Conservation (phyloP, 1,140 invertebrate species). For the Drosophila willistoni region DNA sequence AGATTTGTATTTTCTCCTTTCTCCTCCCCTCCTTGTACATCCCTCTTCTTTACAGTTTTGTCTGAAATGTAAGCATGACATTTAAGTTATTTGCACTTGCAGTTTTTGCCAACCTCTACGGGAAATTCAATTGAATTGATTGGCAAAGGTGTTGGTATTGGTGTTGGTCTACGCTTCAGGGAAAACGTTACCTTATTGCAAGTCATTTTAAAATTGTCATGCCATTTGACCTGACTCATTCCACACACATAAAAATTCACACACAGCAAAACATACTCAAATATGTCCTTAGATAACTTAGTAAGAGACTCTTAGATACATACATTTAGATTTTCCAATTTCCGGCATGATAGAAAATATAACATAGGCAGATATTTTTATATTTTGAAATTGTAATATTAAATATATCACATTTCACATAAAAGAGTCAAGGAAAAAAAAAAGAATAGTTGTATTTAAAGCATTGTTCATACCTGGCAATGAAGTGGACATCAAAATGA, state of each 20-base stretch:
- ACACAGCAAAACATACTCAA: conserved; percentile 23
- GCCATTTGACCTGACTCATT: conserved; percentile 49
- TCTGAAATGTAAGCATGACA: conserved; percentile 70
- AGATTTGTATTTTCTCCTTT: conserved; percentile 63
- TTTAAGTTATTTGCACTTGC: conserved; percentile 66
- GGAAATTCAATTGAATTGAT: conserved; percentile 11
- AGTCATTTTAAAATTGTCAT: conserved; percentile 26
- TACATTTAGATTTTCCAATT: conserved; percentile 49
- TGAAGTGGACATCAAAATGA: conserved; percentile 26
- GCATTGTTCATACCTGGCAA: conserved; percentile 30
- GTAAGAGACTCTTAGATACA: conserved; percentile 17
- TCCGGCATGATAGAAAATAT: conserved; percentile 42
- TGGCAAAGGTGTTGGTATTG: conserved; percentile 1
- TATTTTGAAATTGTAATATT: background rate
- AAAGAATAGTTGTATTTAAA: conserved; percentile 23
- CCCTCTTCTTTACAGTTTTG: background rate
- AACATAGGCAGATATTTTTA: too few species aligned
- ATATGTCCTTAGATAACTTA: background rate
- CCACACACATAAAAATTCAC: conserved; percentile 21
- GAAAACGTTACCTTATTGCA: background rate
- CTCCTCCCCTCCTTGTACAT: background rate
- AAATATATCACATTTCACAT: background rate
- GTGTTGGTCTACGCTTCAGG: background rate
- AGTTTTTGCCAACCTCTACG: conserved; percentile 13
- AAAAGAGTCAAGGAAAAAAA: background rate